Evolutionary conservation across 2,797 vertebrate genomes (phyloP).

Genomic region (Hafferia zeledoni): DNA sequence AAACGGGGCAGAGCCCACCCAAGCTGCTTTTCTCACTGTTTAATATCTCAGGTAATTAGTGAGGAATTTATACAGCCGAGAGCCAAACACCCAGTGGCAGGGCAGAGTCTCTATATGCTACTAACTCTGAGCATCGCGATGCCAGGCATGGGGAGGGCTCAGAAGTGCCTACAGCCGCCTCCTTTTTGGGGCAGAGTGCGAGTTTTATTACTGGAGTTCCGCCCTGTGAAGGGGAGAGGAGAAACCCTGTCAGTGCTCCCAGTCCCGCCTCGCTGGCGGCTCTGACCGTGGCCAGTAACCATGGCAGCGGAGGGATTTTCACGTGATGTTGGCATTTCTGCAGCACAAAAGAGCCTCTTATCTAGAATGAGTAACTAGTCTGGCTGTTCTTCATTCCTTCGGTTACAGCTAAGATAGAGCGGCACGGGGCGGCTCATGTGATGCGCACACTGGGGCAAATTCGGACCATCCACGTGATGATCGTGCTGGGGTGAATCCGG

Average conservation of each 20-base stretch:
- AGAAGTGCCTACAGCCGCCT: rapidly evolving
- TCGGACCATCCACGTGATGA: rapidly evolving
- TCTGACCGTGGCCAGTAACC: not conserved
- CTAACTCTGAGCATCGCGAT: rapidly evolving
- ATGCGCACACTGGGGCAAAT: not conserved
- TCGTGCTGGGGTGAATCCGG: rapidly evolving
- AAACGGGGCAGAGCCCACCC: not conserved
- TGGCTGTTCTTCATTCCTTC: not conserved
- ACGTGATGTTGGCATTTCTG: slow-evolving; percentile 32
- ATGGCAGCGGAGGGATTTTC: not conserved
- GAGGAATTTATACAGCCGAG: not conserved
- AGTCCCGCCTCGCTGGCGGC: not conserved
- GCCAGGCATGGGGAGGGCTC: rapidly evolving
- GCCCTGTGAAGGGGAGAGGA: rapidly evolving
- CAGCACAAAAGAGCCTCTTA: slow-evolving; percentile 46
- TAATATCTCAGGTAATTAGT: not conserved
- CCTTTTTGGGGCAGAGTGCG: rapidly evolving
- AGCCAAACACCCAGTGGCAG: rapidly evolving
- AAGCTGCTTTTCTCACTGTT: not conserved
- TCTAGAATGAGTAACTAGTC: not conserved
- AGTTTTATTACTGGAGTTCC: not conserved
- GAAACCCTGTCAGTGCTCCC: rapidly evolving
- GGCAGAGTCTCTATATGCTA: rapidly evolving
- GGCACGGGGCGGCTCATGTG: rapidly evolving
- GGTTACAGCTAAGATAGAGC: not conserved